Percentiles rank a stretch among this genome's conserved stretches.
Evolutionary conservation across 2,797 vertebrate genomes (phyloP).

Genomic region (Eleutherodactylus coqui): DNA sequence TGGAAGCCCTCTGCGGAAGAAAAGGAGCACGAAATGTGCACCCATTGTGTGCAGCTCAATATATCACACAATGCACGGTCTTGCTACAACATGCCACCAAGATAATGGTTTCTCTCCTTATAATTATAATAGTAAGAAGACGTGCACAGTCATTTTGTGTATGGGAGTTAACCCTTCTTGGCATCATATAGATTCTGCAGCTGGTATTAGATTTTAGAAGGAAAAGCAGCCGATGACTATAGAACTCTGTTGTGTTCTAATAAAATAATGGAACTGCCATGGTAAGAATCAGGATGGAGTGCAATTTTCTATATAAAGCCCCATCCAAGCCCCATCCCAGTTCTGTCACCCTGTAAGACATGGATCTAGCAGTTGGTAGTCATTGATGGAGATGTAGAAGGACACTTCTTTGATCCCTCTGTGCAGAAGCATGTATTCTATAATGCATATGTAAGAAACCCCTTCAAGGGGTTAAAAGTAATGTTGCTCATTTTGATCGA

Average conservation of each 20-base stretch:
- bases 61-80: slow-evolving; percentile 37
- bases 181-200: neutral
- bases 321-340: too few relatives aligned
- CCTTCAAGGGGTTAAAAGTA: too few relatives aligned
- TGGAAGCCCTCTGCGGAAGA: slow-evolving; percentile 22
- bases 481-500: too few relatives aligned
- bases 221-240: neutral
- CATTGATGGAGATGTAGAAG: neutral
- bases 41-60: slow-evolving; percentile 34
- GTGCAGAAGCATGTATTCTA: too few relatives aligned
- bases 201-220: neutral
- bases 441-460: too few relatives aligned
- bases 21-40: slow-evolving; percentile 27
- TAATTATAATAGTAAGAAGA: slow-evolving; percentile 31
- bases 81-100: slow-evolving; percentile 27
- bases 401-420: neutral
- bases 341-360: neutral
- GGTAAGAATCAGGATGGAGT: neutral
- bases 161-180: slow-evolving; percentile 18
- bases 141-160: slow-evolving; percentile 23
- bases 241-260: neutral
- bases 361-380: too few relatives aligned
- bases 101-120: slow-evolving; percentile 41
- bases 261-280: neutral
- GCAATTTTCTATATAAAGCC: neutral